phyloP scores from a whole-genome alignment of 92 coral and sea anemone genomes.

The Paramuricea clavata region DNA sequence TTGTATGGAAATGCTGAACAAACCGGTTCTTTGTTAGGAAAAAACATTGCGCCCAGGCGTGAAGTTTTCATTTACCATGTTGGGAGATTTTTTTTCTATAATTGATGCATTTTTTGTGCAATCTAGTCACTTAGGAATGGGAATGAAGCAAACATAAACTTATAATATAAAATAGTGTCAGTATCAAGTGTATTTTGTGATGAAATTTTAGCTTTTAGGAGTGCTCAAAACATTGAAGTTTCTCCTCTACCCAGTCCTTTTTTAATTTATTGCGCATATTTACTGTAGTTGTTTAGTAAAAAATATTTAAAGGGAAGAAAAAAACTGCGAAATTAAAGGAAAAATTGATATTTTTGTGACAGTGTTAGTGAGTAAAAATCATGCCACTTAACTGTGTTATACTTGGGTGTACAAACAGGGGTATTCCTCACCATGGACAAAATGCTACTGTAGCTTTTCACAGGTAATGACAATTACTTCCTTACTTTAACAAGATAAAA shows the following conservation, averaged over 20 bases:
- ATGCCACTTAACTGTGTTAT: constrained; percentile 4
- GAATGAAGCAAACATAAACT: too few species aligned
- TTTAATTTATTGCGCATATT: constrained; percentile 57
- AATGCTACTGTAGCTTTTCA: neutral
- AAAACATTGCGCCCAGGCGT: too few species aligned
- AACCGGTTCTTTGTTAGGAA: too few species aligned
- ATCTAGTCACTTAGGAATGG: too few species aligned
- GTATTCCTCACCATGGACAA: constrained; percentile 12
- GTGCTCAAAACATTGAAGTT: constrained; percentile 59
- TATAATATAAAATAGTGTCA: too few species aligned
- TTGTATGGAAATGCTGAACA: too few species aligned
- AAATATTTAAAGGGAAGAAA: neutral
- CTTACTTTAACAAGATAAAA: neutral
- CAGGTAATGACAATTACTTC: neutral
- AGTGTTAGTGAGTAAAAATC: neutral
- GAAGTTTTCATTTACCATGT: too few species aligned
- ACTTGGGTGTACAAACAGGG: neutral
- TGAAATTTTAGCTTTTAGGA: neutral
- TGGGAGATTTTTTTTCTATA: too few species aligned
- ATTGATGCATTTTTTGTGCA: too few species aligned
- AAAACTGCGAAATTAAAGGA: neutral
- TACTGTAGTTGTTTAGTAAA: constrained; percentile 52
- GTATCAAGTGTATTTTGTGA: too few species aligned
- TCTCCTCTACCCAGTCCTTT: constrained; percentile 49
- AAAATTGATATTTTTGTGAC: neutral